phyloP scores from a whole-genome alignment of 1,140 invertebrate genomes.

The Melitaea cinxia region DNA sequence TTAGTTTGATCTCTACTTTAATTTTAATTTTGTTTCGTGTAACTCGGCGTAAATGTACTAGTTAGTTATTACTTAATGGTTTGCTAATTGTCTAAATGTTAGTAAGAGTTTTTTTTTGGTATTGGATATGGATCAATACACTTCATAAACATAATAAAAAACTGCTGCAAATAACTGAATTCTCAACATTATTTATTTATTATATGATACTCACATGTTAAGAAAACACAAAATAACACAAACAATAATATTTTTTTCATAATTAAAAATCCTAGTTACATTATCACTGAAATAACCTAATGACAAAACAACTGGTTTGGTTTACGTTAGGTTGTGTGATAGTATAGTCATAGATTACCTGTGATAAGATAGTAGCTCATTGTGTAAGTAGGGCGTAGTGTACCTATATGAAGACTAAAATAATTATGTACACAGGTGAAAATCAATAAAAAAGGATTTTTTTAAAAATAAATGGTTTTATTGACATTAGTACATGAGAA shows the following conservation, averaged over 20 bases:
- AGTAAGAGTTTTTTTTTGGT: too few relatives aligned
- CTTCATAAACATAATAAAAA: too few relatives aligned
- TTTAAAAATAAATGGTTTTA: slow-evolving; percentile 43
- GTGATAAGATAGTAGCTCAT: slow-evolving; percentile 51
- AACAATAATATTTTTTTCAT: slow-evolving; percentile 41
- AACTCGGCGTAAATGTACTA: too few relatives aligned
- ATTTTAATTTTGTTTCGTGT: too few relatives aligned
- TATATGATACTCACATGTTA: slow-evolving; percentile 15
- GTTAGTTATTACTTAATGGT: too few relatives aligned
- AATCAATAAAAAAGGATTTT: slow-evolving; percentile 24
- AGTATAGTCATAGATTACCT: slow-evolving; percentile 30
- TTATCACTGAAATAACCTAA: slow-evolving; percentile 27
- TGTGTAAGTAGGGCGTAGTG: slow-evolving; percentile 46
- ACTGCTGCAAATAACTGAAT: too few relatives aligned
- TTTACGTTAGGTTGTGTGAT: slow-evolving; percentile 21
- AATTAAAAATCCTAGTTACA: slow-evolving; percentile 28
- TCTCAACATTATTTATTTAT: not conserved
- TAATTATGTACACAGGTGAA: not conserved
- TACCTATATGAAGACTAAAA: not conserved
- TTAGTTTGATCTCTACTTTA: too few relatives aligned
- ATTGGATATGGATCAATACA: too few relatives aligned
- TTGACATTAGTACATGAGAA: slow-evolving; percentile 25
- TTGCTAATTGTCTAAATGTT: too few relatives aligned
- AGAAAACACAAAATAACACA: slow-evolving; percentile 24
- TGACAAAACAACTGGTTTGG: slow-evolving; percentile 23